Evolutionary conservation across 2,888 invertebrate species (phyloP), one percentile per base, ranked within the genome.

Genomic region (Drosophila dives): DNA sequence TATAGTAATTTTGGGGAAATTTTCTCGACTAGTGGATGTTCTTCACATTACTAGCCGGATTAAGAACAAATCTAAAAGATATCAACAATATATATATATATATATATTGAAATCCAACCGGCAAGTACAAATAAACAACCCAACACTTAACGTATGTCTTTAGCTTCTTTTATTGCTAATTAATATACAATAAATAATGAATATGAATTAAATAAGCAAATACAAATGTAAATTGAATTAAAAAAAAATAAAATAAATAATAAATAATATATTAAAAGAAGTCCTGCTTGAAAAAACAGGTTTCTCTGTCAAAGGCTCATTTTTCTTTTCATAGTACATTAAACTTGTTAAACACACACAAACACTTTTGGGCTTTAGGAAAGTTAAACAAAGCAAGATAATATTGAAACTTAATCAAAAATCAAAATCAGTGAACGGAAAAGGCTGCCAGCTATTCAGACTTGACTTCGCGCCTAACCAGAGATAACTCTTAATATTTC

Each of bases 401-500:
- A 34, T 49, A 64, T 61, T 54, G 34, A 64, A 56, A 62, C 64
- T 51, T 33, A 56, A 67, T 64, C 62, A 38, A 60, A 66, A 51
- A 51, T 71, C 65, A 36, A 73, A 67, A 64, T 53, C 49, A 36
- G 60, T 65, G 60, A 55, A 64, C 48, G 54, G 54, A 66, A 69
- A 59, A 64, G n/a, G 54, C 11, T 70, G 38, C 49, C 36, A 77
- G 72, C 59, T 67, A 64, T 64, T 60, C 48, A 42, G 62, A 77
- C 61, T 64, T 62, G 67, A 66, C 62, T 75, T 53, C 58, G 26
- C 32, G 51, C 71, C 48, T 8, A 36, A 55, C 26, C 56, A 56
- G 53, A 68, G 61, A 75, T 75, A 73, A 68, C 48, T 68, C 49
- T 58, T 49, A 36, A 65, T 72, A 75, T 72, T 73, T 53, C 61